These are phyloP conservation scores for Ophion costatus DNA, from an alignment of 2,888 invertebrate species.

Conservation along the genomic window DNA sequence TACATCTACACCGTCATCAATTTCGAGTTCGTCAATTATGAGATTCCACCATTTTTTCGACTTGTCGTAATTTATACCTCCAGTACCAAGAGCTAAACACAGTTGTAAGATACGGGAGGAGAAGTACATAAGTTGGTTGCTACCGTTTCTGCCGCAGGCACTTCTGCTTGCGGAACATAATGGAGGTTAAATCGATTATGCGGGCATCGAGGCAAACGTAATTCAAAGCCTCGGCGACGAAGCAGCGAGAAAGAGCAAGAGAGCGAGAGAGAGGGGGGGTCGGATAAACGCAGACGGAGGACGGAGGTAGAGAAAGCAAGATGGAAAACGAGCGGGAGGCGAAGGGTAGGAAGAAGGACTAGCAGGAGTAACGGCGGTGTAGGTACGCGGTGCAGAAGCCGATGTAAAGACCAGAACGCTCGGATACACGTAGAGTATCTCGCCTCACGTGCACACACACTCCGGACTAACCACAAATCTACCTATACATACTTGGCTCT, in stretches of 20 bases:
- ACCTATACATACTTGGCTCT: conserved; percentile 27
- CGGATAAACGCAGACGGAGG: neutral
- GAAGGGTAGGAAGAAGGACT: conserved; percentile 13
- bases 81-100: conserved; percentile 19
- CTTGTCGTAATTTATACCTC: neutral
- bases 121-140: conserved; percentile 17
- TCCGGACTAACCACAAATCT: conserved; percentile 55
- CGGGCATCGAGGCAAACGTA: conserved; percentile 63
- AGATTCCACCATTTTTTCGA: neutral
- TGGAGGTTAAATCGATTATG: conserved; percentile 66
- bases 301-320: conserved; percentile 4
- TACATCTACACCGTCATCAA: too few relatives aligned
- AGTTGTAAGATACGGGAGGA: conserved; percentile 36
- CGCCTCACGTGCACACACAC: conserved; percentile 46
- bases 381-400: conserved; percentile 34
- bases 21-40: neutral
- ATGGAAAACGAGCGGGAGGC: neutral
- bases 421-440: conserved; percentile 40
- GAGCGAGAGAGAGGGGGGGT: neutral
- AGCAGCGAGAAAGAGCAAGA: conserved; percentile 11
- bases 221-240: conserved; percentile 55
- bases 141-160: conserved; percentile 59
- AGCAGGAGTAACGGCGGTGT: conserved; percentile 33
- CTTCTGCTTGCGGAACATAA: conserved; percentile 58
- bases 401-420: conserved; percentile 21